Conservation (phyloP, 2,113 vertebrate species). For the Rhabdornis inornatus region DNA sequence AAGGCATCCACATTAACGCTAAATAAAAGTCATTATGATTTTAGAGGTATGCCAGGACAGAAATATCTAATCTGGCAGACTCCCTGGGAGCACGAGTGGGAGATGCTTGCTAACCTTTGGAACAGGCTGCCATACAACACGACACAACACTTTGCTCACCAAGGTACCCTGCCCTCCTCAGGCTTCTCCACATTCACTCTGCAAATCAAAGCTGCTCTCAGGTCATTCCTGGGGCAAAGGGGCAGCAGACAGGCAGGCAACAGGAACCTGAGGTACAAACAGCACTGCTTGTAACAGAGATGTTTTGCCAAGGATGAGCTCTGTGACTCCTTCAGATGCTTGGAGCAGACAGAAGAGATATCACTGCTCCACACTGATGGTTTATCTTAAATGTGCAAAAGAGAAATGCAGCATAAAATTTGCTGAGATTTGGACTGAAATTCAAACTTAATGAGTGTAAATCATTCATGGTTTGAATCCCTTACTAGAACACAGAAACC, state of each 20-base stretch:
- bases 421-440: background rate
- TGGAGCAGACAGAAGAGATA: background rate
- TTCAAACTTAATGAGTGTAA: background rate
- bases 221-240: background rate
- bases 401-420: background rate
- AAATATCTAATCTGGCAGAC: slow-evolving; percentile 6
- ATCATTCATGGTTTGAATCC: background rate
- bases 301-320: background rate
- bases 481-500: background rate
- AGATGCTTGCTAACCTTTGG: slow-evolving; percentile 13
- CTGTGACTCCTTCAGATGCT: background rate
- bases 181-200: background rate
- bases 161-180: background rate
- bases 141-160: background rate
- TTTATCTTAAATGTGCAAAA: background rate
- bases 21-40: slow-evolving; percentile 63
- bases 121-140: background rate
- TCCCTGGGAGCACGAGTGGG: background rate
- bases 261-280: background rate
- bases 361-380: background rate
- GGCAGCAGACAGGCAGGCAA: slow-evolving; percentile 37
- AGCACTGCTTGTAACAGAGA: background rate
- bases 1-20: slow-evolving; percentile 46
- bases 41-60: slow-evolving; percentile 33
- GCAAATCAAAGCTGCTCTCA: background rate